Base-by-base conservation (phyloP, 37 sponge, comb jelly and placozoan species). In the Petrosia ficiformis region DNA sequence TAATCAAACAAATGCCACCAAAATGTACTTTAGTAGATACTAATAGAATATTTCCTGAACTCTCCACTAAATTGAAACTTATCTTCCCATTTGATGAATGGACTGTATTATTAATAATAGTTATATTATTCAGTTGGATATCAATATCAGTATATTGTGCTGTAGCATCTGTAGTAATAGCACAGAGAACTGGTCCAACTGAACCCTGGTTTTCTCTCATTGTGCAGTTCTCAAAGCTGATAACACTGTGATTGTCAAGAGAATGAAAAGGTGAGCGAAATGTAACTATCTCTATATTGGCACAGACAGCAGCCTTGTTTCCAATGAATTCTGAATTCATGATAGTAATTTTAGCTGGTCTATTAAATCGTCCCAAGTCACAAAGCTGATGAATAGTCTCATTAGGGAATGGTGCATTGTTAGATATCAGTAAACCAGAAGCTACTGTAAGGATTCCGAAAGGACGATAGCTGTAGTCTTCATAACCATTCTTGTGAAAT, bases 401-500 rank as follows among this genome's bases (percentile, higher is more conserved):
- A 5, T 11, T 11, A 26, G 63, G 63, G n/a, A 61, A 61, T 24
- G 6, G n/a, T 5, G n/a, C 28, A 61, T 61, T 61, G 6, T 61
- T 61, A 22, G 11, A 61, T 24, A 26, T 26, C 63, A 29, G 6
- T 11, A 61, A 61, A 6, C 28, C 22, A 61, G 28, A 5, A 29
- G 14, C 26, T 22, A n/a, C 5, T n/a, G 63, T 26, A n/a, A 26
- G 28, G 25, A 61, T 24, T 6, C 28, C 63, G n/a, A 61, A 61
- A 26, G 63, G 63, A 5, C 14, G 6, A 11, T 61, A 5, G n/a
- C 63, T 11, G 6, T 61, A 8, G 5, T 61, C 26, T 5, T 5
- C 26, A n/a, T 26, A 61, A 29, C 77, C 77, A 31, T 77, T 77
- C 1, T 3, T 31, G 14, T 24, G 42, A 24, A 77, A 77, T 4